A percentile compares a stretch with the other conserved stretches of the same genome.
These are phyloP conservation scores for Nematopogon swammerdamellus DNA, from an alignment of 2,888 invertebrate species.

Conservation along the genomic window DNA sequence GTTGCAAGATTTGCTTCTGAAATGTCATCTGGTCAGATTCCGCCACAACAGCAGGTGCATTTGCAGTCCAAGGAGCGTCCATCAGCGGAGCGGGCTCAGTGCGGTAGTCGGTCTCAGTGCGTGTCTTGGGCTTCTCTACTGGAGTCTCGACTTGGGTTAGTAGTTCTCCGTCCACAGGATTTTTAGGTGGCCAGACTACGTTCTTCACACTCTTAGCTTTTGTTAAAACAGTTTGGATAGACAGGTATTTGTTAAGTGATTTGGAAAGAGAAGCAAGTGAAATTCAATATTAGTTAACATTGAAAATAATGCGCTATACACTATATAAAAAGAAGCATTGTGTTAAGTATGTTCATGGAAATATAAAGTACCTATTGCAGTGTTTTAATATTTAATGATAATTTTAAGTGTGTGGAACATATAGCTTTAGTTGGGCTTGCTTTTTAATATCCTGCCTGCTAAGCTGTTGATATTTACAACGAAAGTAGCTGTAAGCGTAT, in stretches of 20 bases:
- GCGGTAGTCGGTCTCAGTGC: constrained; percentile 12
- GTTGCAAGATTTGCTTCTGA: background rate
- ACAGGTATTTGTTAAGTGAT: constrained; percentile 19
- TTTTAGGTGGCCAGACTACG: constrained; percentile 52
- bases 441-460: constrained; percentile 12
- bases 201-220: constrained; percentile 50
- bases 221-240: constrained; percentile 13
- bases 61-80: background rate
- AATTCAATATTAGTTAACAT: constrained; percentile 35
- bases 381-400: no score
- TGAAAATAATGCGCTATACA: constrained; percentile 15
- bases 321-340: background rate
- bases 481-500: constrained; percentile 32
- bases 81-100: constrained; percentile 17
- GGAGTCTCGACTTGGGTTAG: constrained; percentile 17
- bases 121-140: constrained; percentile 16
- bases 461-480: constrained; percentile 30
- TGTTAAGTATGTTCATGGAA: background rate
- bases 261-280: constrained; percentile 34
- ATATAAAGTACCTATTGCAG: no score
- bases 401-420: no score
- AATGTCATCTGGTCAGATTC: background rate
- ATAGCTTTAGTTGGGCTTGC: no score
- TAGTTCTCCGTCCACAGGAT: constrained; percentile 41
- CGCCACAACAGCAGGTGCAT: background rate